Conservation (phyloP, 2,797 vertebrate species). For the Salarias fasciatus region DNA sequence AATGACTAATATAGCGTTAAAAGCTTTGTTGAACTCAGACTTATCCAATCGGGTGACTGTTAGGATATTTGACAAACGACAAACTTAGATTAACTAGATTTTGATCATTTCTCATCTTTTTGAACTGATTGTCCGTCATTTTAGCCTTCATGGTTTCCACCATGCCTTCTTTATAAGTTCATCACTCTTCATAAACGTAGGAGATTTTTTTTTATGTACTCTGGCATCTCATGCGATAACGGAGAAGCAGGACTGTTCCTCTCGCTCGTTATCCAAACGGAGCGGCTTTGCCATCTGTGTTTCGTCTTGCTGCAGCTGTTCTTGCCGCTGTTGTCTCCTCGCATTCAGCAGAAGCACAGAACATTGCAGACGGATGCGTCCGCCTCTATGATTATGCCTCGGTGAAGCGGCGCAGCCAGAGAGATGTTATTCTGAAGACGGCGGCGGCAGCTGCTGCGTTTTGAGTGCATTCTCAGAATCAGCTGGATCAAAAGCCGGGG, state of each 20-base stretch:
- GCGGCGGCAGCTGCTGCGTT: constrained; percentile 49
- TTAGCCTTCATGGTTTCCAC: not conserved
- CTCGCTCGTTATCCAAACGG: constrained; percentile 77
- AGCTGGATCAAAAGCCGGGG: constrained; percentile 38
- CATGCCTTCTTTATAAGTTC: not conserved
- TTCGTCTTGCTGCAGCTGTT: constrained; percentile 31
- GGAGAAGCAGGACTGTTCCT: constrained; percentile 79
- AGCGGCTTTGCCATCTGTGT: constrained; percentile 72
- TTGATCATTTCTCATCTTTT: no score
- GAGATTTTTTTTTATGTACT: not conserved
- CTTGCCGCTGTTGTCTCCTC: constrained; percentile 21
- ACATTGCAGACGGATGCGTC: constrained; percentile 22
- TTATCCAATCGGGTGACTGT: no score
- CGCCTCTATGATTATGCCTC: constrained; percentile 26
- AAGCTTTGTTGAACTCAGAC: no score
- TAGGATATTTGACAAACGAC: no score
- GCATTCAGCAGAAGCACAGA: constrained; percentile 6
- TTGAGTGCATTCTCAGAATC: constrained; percentile 29
- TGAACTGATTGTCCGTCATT: no score
- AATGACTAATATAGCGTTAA: no score
- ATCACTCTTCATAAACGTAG: not conserved
- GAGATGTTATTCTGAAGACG: constrained; percentile 21
- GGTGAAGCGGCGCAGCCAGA: constrained; percentile 9
- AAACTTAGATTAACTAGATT: no score
- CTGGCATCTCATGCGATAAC: not conserved